Conservation (phyloP, 1,140 invertebrate species). For the Asbolus verrucosus region DNA sequence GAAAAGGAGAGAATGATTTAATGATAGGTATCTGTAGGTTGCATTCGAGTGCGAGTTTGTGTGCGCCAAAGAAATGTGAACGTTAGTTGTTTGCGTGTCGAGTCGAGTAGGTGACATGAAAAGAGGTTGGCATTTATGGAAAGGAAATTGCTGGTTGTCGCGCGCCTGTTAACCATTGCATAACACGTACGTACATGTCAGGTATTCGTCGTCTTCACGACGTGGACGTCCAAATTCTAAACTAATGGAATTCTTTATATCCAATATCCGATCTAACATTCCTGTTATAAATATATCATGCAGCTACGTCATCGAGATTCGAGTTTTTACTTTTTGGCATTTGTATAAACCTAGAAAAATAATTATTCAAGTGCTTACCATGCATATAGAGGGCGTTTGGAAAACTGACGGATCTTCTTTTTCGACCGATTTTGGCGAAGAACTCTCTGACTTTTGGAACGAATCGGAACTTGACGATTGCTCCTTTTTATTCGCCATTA, state of each 20-base stretch:
- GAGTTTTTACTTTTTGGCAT: slow-evolving; percentile 37
- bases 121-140: slow-evolving; percentile 55
- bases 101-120: slow-evolving; percentile 52
- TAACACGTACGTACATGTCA: slow-evolving; percentile 53
- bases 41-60: slow-evolving; percentile 35
- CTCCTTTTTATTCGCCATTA: slow-evolving; percentile 34
- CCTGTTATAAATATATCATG: slow-evolving; percentile 47
- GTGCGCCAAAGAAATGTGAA: slow-evolving; percentile 38
- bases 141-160: slow-evolving; percentile 54
- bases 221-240: slow-evolving; percentile 37
- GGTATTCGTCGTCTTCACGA: slow-evolving; percentile 39
- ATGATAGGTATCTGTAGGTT: slow-evolving; percentile 36
- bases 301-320: slow-evolving; percentile 33
- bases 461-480: slow-evolving; percentile 29
- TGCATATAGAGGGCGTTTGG: slow-evolving; percentile 65
- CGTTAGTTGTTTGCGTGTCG: slow-evolving; percentile 45
- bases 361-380: slow-evolving; percentile 59
- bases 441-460: slow-evolving; percentile 38
- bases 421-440: slow-evolving; percentile 46
- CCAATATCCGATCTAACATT: slow-evolving; percentile 51
- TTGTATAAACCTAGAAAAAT: background rate
- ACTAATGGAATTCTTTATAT: slow-evolving; percentile 56
- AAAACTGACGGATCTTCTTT: slow-evolving; percentile 46
- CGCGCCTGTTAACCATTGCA: slow-evolving; percentile 49
- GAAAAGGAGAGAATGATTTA: slow-evolving; percentile 23